Evolutionary conservation across 2,113 vertebrate genomes (phyloP), one percentile per base, ranked within the genome.

Genomic region (Psephotus haematonotus): DNA sequence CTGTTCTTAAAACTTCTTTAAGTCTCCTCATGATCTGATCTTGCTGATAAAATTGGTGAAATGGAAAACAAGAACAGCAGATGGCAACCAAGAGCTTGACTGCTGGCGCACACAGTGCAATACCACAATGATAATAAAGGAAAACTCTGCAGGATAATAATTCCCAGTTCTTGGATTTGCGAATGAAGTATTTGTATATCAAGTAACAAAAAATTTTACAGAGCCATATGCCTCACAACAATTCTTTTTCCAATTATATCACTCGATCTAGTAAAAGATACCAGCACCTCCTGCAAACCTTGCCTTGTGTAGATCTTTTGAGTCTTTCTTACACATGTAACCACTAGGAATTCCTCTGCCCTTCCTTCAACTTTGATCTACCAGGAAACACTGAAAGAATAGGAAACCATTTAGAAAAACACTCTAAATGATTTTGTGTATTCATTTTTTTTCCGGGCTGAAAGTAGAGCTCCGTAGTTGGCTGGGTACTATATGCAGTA

Each of bases 21-120:
- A 6, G 63, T 7, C 22, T 76, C 59, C 29, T 35, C 3, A 1
- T 22, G 67, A 24, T 23, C 43, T 13, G 71, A n/a, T 63, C 67
- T 6, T n/a, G 43, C 60, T 68, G 12, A 24, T 49, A 33, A 2
- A 60, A 53, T 39, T 4, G 46, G 17, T 35, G 77, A 27, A 4
- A 9, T 9, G 16, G 4, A 47, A 70, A 71, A 20, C 53, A n/a
- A 59, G 82, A 23, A 81, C 96, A 79, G 95, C 92, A 97, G 96
- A 44, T 94, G 96, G 96, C 96, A 93, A 96, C 77, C 65, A 64
- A 83, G 95, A 95, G 93, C 95, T 86, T 88, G 92, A 68, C 69
- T 75, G 24, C 39, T 22, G 43, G 9, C 27, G 64, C 46, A 18
- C 17, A 1, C 39, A 6, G 27, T 27, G 47, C 50, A 25, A 4